Evolutionary conservation across 1,140 invertebrate genomes (phyloP).

Genomic region (Nasonia longicornis): DNA sequence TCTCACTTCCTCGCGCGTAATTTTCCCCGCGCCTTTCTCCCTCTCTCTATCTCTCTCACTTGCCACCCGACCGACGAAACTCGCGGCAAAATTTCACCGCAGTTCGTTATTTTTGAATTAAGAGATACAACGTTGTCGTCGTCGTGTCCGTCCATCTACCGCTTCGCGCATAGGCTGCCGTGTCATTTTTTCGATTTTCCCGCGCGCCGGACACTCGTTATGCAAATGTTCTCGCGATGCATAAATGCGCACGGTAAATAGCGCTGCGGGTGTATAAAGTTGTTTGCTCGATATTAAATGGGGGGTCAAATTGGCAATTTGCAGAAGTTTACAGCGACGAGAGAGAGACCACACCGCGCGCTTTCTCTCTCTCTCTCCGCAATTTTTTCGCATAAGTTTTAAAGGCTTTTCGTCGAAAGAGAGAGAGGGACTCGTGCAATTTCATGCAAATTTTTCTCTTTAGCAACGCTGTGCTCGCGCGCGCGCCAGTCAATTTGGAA

Average conservation of each 20-base stretch:
- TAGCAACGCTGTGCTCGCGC: not conserved
- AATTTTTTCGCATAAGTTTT: constrained; percentile 7
- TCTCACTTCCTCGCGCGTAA: constrained; percentile 38
- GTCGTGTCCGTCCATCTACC: not conserved
- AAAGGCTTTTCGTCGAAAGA: not conserved
- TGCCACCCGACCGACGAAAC: constrained; percentile 22
- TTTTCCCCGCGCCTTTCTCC: constrained; percentile 28
- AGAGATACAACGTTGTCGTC: not conserved
- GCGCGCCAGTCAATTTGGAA: not conserved
- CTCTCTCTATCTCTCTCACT: not conserved
- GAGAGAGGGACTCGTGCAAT: not conserved
- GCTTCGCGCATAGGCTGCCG: no score
- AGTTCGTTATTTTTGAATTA: constrained; percentile 42
- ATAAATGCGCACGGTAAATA: constrained; percentile 31
- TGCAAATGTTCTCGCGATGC: constrained; percentile 34
- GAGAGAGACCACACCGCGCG: no score
- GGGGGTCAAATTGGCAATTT: constrained; percentile 42
- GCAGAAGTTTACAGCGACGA: constrained; percentile 18
- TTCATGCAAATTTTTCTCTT: constrained; percentile 25
- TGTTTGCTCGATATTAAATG: constrained; percentile 41
- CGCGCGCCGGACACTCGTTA: constrained; percentile 34
- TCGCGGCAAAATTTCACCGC: not conserved
- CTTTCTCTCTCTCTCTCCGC: not conserved
- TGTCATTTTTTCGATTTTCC: not conserved
- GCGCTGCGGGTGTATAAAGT: not conserved